phyloP scores from a whole-genome alignment of 53 echinoderm and acorn worm species.

The Echinarachnius parma region DNA sequence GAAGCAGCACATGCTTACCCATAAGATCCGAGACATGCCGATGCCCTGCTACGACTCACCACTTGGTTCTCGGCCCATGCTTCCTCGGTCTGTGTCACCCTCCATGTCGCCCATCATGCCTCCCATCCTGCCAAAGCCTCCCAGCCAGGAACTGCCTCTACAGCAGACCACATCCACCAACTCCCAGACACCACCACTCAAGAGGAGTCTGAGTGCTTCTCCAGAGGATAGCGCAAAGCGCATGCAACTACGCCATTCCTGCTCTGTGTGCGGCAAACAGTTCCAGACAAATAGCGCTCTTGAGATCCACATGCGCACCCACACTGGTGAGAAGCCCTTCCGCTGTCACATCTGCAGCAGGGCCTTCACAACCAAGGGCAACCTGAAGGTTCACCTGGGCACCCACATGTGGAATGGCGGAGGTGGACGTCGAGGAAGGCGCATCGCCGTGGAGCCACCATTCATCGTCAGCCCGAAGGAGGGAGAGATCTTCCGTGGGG shows the following conservation, averaged over 20 bases:
- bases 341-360: conserved; percentile 95
- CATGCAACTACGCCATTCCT: conserved; percentile 64
- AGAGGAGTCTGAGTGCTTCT: conserved; percentile 26
- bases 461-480: conserved; percentile 96
- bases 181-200: conserved; percentile 31
- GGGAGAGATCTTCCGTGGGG: conserved; percentile 85
- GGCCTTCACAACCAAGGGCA: conserved; percentile 97
- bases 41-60: conserved; percentile 35
- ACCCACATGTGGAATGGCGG: conserved; percentile 99
- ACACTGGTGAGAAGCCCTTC: conserved; percentile 98
- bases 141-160: conserved; percentile 34
- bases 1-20: conserved; percentile 98
- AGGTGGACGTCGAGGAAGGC: conserved; percentile 82
- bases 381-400: conserved; percentile 97
- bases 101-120: conserved; percentile 9
- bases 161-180: conserved; percentile 29
- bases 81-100: not conserved
- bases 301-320: conserved; percentile 95
- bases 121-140: not conserved
- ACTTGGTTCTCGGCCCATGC: not conserved
- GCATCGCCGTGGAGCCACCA: conserved; percentile 87
- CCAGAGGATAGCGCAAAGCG: conserved; percentile 39
- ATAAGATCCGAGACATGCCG: conserved; percentile 96
- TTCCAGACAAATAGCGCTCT: conserved; percentile 98
- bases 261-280: conserved; percentile 90